phyloP scores from a whole-genome alignment of 2,888 invertebrate species.

The Hemistola chrysoprasaria region DNA sequence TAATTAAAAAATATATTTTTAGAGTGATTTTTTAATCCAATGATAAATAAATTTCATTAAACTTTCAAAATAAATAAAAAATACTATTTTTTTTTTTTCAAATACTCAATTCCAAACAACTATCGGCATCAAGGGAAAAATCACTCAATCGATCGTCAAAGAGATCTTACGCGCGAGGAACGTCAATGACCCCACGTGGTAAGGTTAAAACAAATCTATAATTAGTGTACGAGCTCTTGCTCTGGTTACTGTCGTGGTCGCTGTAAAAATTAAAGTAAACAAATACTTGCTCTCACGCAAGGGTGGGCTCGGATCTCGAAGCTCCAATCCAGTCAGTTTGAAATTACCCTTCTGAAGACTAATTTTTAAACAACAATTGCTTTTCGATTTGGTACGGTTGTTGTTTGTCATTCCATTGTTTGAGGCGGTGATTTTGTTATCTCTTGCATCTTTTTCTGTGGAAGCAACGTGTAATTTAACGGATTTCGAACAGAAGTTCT shows the following conservation, averaged over 20 bases:
- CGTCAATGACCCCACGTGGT: conserved; percentile 75
- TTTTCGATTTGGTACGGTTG: conserved; percentile 37
- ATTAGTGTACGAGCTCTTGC: conserved; percentile 64
- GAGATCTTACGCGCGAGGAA: conserved; percentile 29
- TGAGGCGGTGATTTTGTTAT: no score
- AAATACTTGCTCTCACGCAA: conserved; percentile 70
- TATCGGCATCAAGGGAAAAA: conserved; percentile 29
- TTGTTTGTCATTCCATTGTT: conserved; percentile 21
- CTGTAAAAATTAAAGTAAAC: conserved; percentile 80
- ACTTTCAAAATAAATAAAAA: no score
- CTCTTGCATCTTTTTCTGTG: no score
- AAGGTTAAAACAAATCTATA: conserved; percentile 69
- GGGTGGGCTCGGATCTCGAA: conserved; percentile 56
- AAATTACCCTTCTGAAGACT: no score
- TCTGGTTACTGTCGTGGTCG: conserved; percentile 79
- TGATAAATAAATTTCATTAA: no score
- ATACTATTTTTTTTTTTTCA: no score
- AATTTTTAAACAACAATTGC: conserved; percentile 10
- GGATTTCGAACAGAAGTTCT: conserved; percentile 1
- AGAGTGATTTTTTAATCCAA: no score
- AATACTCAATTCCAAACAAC: conserved; percentile 16
- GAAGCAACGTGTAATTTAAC: no score
- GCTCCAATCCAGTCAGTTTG: no score
- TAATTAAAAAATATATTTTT: no score
- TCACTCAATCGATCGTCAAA: conserved; percentile 28